phyloP scores from a whole-genome alignment of 2,797 vertebrate species.

The Valencia hispanica region DNA sequence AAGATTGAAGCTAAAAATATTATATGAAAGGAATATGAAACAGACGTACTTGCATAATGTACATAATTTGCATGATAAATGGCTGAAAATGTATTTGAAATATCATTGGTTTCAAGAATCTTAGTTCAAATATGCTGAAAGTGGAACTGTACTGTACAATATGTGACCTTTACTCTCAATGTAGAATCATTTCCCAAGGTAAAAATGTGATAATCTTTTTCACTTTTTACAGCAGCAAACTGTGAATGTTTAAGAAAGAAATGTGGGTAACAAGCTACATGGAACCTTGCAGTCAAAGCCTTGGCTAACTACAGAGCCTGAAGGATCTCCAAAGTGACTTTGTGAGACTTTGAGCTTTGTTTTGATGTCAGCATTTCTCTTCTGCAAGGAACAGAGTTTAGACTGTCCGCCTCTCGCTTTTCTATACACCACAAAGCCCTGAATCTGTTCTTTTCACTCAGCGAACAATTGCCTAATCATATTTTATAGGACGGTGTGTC shows the following conservation, averaged over 20 bases:
- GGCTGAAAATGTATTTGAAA: background rate
- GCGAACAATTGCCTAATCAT: conserved; percentile 60
- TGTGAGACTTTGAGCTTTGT: conserved; percentile 36
- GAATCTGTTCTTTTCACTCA: conserved; percentile 60
- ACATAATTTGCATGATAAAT: background rate
- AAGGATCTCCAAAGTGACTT: conserved; percentile 31
- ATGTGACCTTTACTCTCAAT: background rate
- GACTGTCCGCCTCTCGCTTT: conserved; percentile 45
- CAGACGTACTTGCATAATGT: background rate
- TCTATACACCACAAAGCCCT: conserved; percentile 45
- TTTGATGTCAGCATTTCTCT: conserved; percentile 59
- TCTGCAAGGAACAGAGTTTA: conserved; percentile 60
- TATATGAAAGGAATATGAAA: background rate
- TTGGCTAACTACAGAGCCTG: background rate
- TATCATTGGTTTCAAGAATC: background rate
- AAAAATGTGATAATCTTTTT: background rate
- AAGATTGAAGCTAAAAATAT: too few species aligned
- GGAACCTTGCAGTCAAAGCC: conserved; percentile 20
- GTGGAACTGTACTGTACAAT: background rate
- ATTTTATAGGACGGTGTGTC: conserved; percentile 44
- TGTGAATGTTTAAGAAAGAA: background rate
- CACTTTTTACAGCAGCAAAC: background rate
- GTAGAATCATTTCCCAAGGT: background rate
- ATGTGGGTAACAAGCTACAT: background rate
- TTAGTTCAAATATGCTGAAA: background rate